A percentile compares a stretch with the other conserved stretches of the same genome.
Evolutionary conservation across 2,797 vertebrate genomes (phyloP).

Genomic region (Myotis planiceps): DNA sequence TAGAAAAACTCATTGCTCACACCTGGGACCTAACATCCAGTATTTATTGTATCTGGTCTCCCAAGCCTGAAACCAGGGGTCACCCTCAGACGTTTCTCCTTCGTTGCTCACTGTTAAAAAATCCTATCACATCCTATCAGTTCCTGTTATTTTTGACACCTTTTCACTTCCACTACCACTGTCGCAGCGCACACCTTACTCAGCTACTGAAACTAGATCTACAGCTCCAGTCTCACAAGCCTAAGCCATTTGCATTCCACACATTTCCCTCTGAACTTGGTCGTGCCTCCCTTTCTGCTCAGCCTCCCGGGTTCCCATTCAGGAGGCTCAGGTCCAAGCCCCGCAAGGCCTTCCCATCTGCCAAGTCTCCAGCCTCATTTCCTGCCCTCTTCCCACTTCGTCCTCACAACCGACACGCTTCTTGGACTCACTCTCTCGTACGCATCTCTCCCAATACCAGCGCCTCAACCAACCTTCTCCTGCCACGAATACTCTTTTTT

Average conservation of each 20-base stretch:
- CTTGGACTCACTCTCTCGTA: background rate
- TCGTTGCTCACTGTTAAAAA: background rate
- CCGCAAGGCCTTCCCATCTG: background rate
- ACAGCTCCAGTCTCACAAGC: background rate
- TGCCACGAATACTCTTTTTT: background rate
- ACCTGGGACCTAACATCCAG: background rate
- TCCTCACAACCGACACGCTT: background rate
- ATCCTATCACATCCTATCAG: background rate
- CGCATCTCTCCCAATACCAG: background rate
- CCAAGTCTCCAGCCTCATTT: background rate
- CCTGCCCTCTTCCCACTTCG: background rate
- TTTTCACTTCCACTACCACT: background rate
- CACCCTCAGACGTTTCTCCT: background rate
- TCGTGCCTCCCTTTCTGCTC: background rate
- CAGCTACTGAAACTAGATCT: background rate
- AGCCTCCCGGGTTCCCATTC: background rate
- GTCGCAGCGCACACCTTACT: background rate
- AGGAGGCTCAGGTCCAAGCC: background rate
- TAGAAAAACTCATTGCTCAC: background rate
- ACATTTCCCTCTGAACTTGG: background rate
- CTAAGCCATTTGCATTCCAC: background rate
- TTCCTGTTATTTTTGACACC: background rate
- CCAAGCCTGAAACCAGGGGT: background rate
- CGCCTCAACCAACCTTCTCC: rapidly evolving
- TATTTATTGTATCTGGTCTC: background rate